Evolutionary conservation across 2,888 invertebrate genomes (phyloP).

Genomic region (Polietes domitor): DNA sequence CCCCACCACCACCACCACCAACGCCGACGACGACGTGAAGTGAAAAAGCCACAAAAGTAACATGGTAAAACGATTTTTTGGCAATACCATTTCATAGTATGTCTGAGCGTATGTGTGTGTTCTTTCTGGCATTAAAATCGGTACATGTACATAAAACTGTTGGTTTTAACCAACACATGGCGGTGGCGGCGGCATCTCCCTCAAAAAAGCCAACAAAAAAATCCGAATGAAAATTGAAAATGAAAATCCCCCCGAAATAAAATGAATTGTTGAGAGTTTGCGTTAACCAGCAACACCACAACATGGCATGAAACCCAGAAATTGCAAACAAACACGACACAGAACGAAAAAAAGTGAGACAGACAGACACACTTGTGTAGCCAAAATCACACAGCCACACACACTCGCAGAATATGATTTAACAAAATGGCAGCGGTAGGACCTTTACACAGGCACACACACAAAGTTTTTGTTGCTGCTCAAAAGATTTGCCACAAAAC

Average conservation of each 20-base stretch:
- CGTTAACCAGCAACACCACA: conserved; percentile 62
- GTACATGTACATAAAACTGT: background rate
- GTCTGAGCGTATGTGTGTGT: conserved; percentile 36
- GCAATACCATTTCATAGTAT: conserved; percentile 35
- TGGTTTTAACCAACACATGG: conserved; percentile 54
- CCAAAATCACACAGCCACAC: background rate
- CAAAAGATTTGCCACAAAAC: conserved; percentile 34
- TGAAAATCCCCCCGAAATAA: conserved; percentile 51
- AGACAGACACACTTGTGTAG: too few relatives aligned
- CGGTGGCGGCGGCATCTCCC: conserved; percentile 44
- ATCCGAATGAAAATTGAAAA: conserved; percentile 28
- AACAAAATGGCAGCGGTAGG: conserved; percentile 29
- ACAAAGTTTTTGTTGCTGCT: conserved; percentile 1
- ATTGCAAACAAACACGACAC: conserved; percentile 35
- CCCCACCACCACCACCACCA: background rate
- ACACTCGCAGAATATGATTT: conserved; percentile 7
- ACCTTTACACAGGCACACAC: conserved; percentile 20
- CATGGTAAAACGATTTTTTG: conserved; percentile 62
- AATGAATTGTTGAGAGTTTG: conserved; percentile 61
- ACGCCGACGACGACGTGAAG: too few relatives aligned
- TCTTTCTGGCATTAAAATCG: conserved; percentile 5
- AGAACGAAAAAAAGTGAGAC: conserved; percentile 7
- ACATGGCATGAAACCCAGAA: conserved; percentile 57
- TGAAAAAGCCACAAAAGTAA: conserved; percentile 77
- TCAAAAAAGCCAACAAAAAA: conserved; percentile 34